phyloP scores from a whole-genome alignment of 2,797 vertebrate species.

The Coccyzus lansbergi region DNA sequence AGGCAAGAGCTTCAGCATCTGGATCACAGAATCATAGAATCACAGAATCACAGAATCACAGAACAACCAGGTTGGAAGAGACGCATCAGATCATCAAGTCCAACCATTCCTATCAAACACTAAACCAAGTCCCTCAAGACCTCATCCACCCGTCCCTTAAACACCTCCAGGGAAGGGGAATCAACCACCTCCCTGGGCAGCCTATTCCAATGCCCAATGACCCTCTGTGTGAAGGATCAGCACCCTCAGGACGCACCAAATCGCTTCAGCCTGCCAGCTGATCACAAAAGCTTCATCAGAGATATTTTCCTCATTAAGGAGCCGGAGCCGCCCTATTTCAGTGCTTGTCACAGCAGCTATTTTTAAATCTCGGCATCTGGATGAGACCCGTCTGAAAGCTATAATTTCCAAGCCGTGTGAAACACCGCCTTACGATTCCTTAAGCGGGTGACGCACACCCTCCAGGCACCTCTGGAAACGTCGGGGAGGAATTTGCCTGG shows the following conservation, averaged over 20 bases:
- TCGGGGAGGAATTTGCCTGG: constrained; percentile 18
- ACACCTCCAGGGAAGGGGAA: no score
- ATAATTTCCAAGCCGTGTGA: not conserved
- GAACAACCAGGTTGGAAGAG: no score
- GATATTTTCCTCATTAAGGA: constrained; percentile 9
- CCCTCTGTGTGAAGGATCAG: no score
- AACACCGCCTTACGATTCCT: constrained; percentile 38
- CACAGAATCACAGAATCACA: no score
- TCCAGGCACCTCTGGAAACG: constrained; percentile 45
- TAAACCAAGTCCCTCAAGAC: no score
- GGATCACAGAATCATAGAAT: no score
- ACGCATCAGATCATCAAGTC: no score
- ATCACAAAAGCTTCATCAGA: not conserved
- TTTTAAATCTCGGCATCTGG: not conserved
- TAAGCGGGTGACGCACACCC: not conserved
- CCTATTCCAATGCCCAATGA: no score
- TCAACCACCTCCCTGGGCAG: no score
- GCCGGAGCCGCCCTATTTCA: constrained; percentile 41
- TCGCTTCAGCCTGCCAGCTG: not conserved
- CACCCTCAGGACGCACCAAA: not conserved
- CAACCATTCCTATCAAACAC: no score
- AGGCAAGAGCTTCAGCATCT: not conserved
- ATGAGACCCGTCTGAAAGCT: not conserved
- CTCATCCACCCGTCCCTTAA: no score
- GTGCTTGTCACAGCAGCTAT: not conserved